phyloP scores from a whole-genome alignment of 2,888 invertebrate genomes.

The Ochropacha duplaris region DNA sequence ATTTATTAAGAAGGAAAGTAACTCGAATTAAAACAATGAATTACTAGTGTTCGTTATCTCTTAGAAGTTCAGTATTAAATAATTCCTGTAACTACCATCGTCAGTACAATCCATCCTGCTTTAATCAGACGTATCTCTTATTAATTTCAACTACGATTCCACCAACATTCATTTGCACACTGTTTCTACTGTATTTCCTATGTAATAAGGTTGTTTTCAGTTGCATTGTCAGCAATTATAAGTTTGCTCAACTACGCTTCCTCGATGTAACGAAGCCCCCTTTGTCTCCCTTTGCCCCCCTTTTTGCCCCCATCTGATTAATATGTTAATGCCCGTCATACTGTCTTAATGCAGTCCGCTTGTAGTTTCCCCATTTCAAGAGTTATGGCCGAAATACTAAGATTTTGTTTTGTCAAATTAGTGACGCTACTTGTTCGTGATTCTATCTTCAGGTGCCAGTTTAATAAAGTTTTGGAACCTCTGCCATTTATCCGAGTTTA shows the following conservation, averaged over 20 bases:
- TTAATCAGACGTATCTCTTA: conserved; percentile 5
- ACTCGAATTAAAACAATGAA: not conserved
- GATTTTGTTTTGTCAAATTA: not conserved
- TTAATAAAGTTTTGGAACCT: not conserved
- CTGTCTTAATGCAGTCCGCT: conserved; percentile 38
- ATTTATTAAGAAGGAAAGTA: not conserved
- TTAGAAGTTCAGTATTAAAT: not conserved
- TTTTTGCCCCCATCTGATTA: conserved; percentile 31
- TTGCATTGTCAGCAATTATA: not conserved
- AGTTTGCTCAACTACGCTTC: not conserved
- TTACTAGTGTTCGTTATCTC: not conserved
- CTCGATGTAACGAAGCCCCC: not conserved
- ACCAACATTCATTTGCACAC: not conserved
- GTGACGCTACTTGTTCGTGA: not conserved
- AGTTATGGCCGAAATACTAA: not conserved
- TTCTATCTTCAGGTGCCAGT: not conserved
- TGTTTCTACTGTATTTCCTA: not conserved
- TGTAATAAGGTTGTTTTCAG: not conserved
- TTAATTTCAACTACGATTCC: conserved; percentile 4
- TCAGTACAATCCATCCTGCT: conserved; percentile 2
- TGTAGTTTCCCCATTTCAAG: conserved; percentile 17
- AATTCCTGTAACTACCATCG: conserved; percentile 2
- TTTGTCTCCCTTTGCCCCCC: not conserved
- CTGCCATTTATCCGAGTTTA: not conserved
- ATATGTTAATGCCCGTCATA: conserved; percentile 49